Base-by-base conservation (phyloP, 2,113 vertebrate species). In the Sinocyclocheilus maitianheensis region DNA sequence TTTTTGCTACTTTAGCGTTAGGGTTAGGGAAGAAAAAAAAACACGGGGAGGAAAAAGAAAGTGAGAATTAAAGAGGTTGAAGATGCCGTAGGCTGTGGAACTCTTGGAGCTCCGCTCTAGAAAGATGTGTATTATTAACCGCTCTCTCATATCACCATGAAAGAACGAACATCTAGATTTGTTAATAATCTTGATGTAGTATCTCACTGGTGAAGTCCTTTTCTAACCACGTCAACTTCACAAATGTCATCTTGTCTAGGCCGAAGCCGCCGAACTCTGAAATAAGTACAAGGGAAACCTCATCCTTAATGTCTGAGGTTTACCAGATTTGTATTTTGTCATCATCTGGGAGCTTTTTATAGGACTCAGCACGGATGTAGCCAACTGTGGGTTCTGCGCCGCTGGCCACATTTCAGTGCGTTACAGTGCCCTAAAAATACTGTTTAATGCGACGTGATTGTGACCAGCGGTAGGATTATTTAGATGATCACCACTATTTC, bases 291-390 rank as follows among this genome's bases (percentile, higher is more conserved):
- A 48, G 11, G 40, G 72, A 75, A 75, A 24, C 20, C 71, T 74
- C 22, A 43, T 74, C 20, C 20, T 40, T 74, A 7, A 46, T 24
- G 40, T 48, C 40, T 75, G 72, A 75, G 40, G 22, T 75, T 75
- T 43, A 48, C 43, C 20, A 48, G 40, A 75, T 46, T 76, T 24
- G 43, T 48, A 48, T 76, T 76, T 76, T 76, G 72, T 76, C 43
- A 0, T 34, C 30, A 69, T 75, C 5, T n/a, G n/a, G n/a, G n/a
- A n/a, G n/a, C n/a, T n/a, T n/a, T n/a, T n/a, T n/a, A n/a, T n/a
- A n/a, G n/a, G n/a, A n/a, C n/a, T n/a, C n/a, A n/a, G n/a, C n/a
- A n/a, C n/a, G n/a, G n/a, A n/a, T n/a, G n/a, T n/a, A n/a, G n/a
- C n/a, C n/a, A n/a, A n/a, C n/a, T n/a, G n/a, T n/a, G n/a, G n/a